Evolutionary conservation across 2,797 vertebrate genomes (phyloP).

Genomic region (Fundulus diaphanus): DNA sequence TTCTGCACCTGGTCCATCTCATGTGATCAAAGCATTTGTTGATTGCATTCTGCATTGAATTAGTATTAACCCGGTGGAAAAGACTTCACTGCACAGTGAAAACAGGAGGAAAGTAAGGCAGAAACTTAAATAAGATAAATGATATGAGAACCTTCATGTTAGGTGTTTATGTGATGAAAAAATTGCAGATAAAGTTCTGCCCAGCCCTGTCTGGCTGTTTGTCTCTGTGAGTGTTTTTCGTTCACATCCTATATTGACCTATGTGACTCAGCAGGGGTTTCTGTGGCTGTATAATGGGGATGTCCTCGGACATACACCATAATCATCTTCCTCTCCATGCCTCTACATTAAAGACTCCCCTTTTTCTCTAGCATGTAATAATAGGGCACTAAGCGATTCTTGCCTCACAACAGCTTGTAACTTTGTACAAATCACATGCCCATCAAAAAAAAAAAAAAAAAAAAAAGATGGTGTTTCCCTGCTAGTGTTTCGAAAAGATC

Average conservation of each 20-base stretch:
- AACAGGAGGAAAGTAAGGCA: background rate
- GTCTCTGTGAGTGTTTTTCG: conserved; percentile 35
- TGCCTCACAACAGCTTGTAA: conserved; percentile 70
- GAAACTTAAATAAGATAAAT: background rate
- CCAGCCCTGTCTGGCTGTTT: conserved; percentile 9
- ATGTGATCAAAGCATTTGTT: background rate
- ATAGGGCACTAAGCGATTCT: conserved; percentile 71
- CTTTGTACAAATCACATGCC: conserved; percentile 71
- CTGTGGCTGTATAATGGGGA: conserved; percentile 75
- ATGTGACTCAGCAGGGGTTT: conserved; percentile 76
- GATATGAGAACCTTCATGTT: conserved; percentile 6
- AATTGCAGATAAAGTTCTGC: conserved; percentile 22
- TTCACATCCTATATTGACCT: conserved; percentile 68
- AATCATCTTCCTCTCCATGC: conserved; percentile 80
- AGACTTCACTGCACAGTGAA: background rate
- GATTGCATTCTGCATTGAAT: no score
- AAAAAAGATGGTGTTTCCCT: conserved; percentile 40
- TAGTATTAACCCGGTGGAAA: background rate
- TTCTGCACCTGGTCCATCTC: no score
- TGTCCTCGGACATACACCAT: conserved; percentile 71
- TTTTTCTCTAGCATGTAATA: conserved; percentile 77
- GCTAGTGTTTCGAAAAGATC: conserved; percentile 28
- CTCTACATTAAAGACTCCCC: conserved; percentile 75
- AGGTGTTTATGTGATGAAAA: conserved; percentile 20
- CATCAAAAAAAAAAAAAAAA: no score